Percentiles rank a stretch among this genome's conserved stretches.
These are phyloP conservation scores for Nomada fucata DNA, from an alignment of 2,888 invertebrate genomes.

Conservation along the genomic window DNA sequence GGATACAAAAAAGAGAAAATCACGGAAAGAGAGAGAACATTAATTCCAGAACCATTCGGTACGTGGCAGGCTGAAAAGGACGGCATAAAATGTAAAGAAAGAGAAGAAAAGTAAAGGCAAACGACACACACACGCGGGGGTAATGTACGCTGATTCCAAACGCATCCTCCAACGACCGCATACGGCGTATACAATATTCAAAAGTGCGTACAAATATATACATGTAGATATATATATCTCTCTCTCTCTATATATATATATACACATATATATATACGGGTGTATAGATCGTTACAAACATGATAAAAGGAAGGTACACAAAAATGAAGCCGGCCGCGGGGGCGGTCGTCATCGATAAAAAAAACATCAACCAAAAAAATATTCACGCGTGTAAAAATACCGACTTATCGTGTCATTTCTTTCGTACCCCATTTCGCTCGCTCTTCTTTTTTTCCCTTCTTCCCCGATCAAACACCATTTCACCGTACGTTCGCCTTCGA, in stretches of 20 bases:
- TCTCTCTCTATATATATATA: slow-evolving; percentile 13
- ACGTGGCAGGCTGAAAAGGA: slow-evolving; percentile 27
- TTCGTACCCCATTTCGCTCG: not conserved
- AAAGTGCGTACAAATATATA: slow-evolving; percentile 67
- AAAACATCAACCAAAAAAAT: slow-evolving; percentile 63
- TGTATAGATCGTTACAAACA: slow-evolving; percentile 67
- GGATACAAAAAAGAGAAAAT: not conserved
- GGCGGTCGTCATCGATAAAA: slow-evolving; percentile 60
- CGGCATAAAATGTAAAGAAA: slow-evolving; percentile 7
- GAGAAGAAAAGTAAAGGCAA: slow-evolving; percentile 32
- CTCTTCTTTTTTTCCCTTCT: not conserved
- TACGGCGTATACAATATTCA: slow-evolving; percentile 62
- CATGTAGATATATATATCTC: slow-evolving; percentile 34
- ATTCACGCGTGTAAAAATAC: slow-evolving; percentile 59
- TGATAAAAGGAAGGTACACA: slow-evolving; percentile 66
- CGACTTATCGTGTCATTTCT: slow-evolving; percentile 6
- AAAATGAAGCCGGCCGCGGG: slow-evolving; percentile 63
- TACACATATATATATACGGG: slow-evolving; percentile 36
- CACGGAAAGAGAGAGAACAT: not conserved
- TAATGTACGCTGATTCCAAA: slow-evolving; percentile 48
- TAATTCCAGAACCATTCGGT: slow-evolving; percentile 36
- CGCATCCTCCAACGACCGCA: slow-evolving; percentile 59
- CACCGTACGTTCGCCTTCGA: not conserved
- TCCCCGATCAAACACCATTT: not conserved
- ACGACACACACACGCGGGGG: slow-evolving; percentile 28